Conservation (phyloP, 2,797 vertebrate genomes). For the Mormyrops attenuatus region DNA sequence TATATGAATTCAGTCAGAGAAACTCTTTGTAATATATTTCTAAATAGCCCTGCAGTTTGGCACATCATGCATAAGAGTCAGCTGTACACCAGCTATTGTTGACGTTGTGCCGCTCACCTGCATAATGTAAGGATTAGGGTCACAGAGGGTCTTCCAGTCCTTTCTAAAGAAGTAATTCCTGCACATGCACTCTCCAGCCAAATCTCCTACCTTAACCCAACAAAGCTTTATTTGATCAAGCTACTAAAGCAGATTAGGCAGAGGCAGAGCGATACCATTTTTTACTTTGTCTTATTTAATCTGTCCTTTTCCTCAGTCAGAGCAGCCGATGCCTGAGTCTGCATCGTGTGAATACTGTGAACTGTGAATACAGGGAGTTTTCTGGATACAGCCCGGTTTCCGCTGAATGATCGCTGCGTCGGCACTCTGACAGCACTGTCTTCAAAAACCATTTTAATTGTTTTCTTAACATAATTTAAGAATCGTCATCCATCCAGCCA, state of each 20-base stretch:
- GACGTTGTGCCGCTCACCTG: background rate
- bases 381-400: background rate
- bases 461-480: constrained; percentile 3
- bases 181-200: background rate
- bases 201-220: background rate
- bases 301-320: background rate
- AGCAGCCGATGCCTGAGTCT: background rate
- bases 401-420: background rate
- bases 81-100: background rate
- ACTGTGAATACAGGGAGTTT: background rate
- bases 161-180: background rate
- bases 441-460: background rate
- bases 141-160: background rate
- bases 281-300: background rate
- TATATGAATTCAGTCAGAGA: background rate
- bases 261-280: background rate
- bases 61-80: background rate
- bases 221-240: background rate
- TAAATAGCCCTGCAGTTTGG: background rate
- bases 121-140: background rate
- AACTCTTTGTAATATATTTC: background rate
- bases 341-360: background rate
- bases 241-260: background rate
- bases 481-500: background rate
- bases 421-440: background rate